These are phyloP conservation scores for Mormyrops boulengeri DNA, from an alignment of 2,797 vertebrate species.

Conservation along the genomic window DNA sequence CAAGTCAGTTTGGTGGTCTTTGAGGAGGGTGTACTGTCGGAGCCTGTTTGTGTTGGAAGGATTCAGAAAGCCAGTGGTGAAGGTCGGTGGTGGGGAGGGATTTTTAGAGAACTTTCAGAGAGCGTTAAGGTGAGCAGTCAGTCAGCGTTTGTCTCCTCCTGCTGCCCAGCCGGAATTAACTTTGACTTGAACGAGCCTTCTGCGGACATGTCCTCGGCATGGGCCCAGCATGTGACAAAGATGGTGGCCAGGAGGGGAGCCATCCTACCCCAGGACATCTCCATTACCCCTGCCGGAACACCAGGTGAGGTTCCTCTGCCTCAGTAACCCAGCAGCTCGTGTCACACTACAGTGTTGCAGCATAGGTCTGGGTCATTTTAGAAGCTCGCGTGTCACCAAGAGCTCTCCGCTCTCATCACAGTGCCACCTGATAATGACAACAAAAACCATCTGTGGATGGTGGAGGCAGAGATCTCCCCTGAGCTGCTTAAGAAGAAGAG, in stretches of 20 bases:
- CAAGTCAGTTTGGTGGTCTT: background rate
- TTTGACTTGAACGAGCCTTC: slow-evolving; percentile 92
- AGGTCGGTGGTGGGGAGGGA: background rate
- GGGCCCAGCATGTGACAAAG: slow-evolving; percentile 95
- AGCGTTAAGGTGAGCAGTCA: slow-evolving; percentile 4
- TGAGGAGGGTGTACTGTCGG: background rate
- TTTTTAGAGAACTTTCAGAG: background rate
- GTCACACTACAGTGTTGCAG: background rate
- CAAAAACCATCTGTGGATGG: slow-evolving; percentile 79
- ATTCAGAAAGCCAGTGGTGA: background rate
- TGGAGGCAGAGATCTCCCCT: slow-evolving; percentile 80
- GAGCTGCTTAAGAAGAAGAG: slow-evolving; percentile 84
- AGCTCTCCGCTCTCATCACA: slow-evolving; percentile 38
- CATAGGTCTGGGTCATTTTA: background rate
- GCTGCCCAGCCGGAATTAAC: slow-evolving; percentile 76
- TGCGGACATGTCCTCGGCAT: slow-evolving; percentile 86
- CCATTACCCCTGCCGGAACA: slow-evolving; percentile 83
- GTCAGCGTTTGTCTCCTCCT: slow-evolving; percentile 23
- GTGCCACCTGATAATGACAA: slow-evolving; percentile 80
- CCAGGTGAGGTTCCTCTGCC: slow-evolving; percentile 65
- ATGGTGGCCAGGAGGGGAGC: slow-evolving; percentile 95
- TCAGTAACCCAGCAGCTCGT: background rate
- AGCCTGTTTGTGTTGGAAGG: slow-evolving; percentile 35
- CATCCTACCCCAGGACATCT: slow-evolving; percentile 94
- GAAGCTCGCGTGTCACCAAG: background rate